Base-by-base conservation (phyloP, 1,140 invertebrate genomes). In the Caenorhabditis inopinata region DNA sequence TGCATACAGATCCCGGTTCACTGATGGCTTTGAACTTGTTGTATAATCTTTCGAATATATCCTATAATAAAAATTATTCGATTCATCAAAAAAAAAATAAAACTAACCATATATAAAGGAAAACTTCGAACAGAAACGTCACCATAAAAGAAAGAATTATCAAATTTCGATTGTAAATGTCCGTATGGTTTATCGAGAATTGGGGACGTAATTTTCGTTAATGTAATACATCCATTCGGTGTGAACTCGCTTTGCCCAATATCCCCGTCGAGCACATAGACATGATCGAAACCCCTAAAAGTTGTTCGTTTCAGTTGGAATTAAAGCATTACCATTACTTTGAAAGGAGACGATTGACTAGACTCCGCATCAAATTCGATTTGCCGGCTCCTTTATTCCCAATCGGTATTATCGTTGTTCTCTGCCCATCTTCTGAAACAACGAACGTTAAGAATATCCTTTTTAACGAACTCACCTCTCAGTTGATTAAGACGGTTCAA, bases 201-300 rank as follows among this genome's bases (percentile, higher is more conserved):
- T 7, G 62, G 73, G 18, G 45, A 23, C 1, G 21, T 51, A 3
- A 80, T 35, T 46, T 74, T 80, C n/a, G 23, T 29, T 7, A 74
- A 23, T 25, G 79, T 75, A n/a, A 80, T 9, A 58, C 68, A 75
- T 27, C 68, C 79, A 46, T 11, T 18, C n/a, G 79, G 79, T 9
- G 73, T 80, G 68, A 75, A 76, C 42, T 80, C 79, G 6, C 45
- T 49, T 38, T 80, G 79, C 23, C 79, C 79, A 49, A 75, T 25
- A 76, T 80, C 79, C 38, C 23, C 21, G 35, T 80, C 79, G 3
- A 80, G n/a, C 14, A 74, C 29, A 38, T 75, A 80, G 1, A 80
- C 53, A 38, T 32, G 29, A 0, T 48, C 45, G 9, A 27, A 75
- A 2, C 47, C 47, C 29, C 45, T 47, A 32, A 75, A 48, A 74